These are phyloP conservation scores for Stigmatopora argus DNA, from an alignment of 2,113 vertebrate species.

Conservation along the genomic window DNA sequence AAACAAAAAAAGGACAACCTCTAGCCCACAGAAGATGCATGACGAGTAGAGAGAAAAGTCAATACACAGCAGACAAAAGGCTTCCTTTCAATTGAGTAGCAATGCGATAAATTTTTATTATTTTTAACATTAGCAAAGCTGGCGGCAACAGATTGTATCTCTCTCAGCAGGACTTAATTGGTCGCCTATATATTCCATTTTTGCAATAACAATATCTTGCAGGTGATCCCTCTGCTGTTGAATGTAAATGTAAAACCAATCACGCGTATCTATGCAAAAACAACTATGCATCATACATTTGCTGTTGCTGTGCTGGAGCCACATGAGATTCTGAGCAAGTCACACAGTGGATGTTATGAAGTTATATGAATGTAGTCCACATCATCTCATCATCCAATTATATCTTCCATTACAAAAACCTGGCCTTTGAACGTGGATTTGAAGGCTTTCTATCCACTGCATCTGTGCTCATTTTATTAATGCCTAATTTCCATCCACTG, in stretches of 20 bases:
- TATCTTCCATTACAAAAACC: not conserved
- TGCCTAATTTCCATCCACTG: conserved; percentile 21
- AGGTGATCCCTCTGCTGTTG: conserved; percentile 31
- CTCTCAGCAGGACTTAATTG: not conserved
- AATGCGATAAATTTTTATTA: conserved; percentile 14
- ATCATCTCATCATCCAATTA: not conserved
- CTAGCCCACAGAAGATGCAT: not conserved
- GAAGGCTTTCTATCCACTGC: not conserved
- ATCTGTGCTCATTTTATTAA: conserved; percentile 12
- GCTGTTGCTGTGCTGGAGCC: too few species aligned
- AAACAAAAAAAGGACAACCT: conserved; percentile 2
- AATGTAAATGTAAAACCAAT: conserved; percentile 32
- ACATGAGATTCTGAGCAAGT: too few species aligned
- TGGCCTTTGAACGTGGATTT: not conserved
- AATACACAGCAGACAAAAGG: conserved; percentile 1
- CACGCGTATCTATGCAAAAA: conserved; percentile 33
- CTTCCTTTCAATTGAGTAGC: not conserved
- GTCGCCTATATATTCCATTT: conserved; percentile 25
- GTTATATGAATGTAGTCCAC: not conserved
- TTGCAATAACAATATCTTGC: conserved; percentile 45
- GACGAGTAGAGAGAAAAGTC: conserved; percentile 1
- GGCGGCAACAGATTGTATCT: conserved; percentile 15
- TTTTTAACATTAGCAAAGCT: conserved; percentile 25
- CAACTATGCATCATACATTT: conserved; percentile 18
- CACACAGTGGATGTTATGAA: not conserved